Conservation (phyloP, 2,888 invertebrate species). For the Caenorhabditis zanzibari region DNA sequence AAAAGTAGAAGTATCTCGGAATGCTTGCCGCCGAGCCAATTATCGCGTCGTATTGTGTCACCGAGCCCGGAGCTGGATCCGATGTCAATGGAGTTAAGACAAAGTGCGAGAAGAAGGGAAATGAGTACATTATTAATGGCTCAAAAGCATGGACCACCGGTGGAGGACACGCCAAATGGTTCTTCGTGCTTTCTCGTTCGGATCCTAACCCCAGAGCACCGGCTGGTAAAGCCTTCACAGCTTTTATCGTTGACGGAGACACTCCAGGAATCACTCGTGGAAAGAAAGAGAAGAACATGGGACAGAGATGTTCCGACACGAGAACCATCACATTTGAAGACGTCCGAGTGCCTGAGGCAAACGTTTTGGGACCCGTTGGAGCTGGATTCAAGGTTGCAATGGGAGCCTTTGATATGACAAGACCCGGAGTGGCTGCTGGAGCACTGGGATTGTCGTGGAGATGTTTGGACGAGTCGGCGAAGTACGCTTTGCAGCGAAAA, state of each 20-base stretch:
- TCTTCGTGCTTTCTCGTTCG: slow-evolving; percentile 35
- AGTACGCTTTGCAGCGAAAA: slow-evolving; percentile 1
- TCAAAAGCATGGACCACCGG: slow-evolving; percentile 49
- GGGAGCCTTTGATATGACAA: slow-evolving; percentile 5
- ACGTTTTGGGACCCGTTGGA: neutral
- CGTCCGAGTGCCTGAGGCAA: slow-evolving; percentile 3
- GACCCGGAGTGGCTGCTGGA: neutral
- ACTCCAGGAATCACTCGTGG: slow-evolving; percentile 30
- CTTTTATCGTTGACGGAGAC: slow-evolving; percentile 46
- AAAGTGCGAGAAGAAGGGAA: slow-evolving; percentile 37
- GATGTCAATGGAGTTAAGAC: slow-evolving; percentile 36
- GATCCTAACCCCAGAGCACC: slow-evolving; percentile 32
- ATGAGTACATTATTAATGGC: slow-evolving; percentile 52
- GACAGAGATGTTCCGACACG: too few species aligned
- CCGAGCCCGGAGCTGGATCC: slow-evolving; percentile 44
- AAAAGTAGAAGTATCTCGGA: slow-evolving; percentile 87
- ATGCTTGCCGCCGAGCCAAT: slow-evolving; percentile 2
- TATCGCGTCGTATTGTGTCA: slow-evolving; percentile 26
- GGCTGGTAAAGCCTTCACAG: slow-evolving; percentile 40
- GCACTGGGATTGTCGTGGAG: neutral
- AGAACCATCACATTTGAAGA: slow-evolving; percentile 10
- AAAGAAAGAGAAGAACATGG: slow-evolving; percentile 9
- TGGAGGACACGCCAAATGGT: slow-evolving; percentile 37
- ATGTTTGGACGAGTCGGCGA: slow-evolving; percentile 8
- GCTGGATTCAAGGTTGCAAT: slow-evolving; percentile 12